These are phyloP conservation scores for Amblyornis subalaris DNA, from an alignment of 2,113 vertebrate species.

Conservation along the genomic window DNA sequence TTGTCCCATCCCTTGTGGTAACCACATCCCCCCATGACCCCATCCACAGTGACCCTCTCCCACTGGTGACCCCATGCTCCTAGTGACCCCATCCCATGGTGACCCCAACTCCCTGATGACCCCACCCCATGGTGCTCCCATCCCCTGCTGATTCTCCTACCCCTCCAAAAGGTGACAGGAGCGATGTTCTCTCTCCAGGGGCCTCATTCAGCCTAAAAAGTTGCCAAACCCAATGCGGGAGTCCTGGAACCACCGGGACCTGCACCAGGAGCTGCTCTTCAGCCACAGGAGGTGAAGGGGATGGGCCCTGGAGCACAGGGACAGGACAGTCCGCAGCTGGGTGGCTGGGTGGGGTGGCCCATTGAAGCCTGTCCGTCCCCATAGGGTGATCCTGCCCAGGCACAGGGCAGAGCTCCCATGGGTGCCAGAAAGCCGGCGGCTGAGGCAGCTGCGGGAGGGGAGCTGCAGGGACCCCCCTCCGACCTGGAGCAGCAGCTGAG, in stretches of 20 bases:
- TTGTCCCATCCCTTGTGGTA: not conserved
- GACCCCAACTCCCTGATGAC: not conserved
- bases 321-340: accelerated
- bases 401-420: slow-evolving; percentile 71
- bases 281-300: slow-evolving; percentile 73
- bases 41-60: not conserved
- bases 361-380: not conserved
- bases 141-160: not conserved
- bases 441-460: slow-evolving; percentile 69
- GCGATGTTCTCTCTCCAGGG: not conserved
- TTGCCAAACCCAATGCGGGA: slow-evolving; percentile 67
- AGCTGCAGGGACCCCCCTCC: slow-evolving; percentile 64
- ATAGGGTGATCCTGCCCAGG: not conserved
- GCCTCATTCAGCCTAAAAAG: slow-evolving; percentile 50
- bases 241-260: slow-evolving; percentile 60
- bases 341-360: not conserved
- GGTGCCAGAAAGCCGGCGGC: slow-evolving; percentile 70
- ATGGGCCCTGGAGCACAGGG: accelerated
- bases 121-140: not conserved
- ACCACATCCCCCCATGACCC: not conserved
- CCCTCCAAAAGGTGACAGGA: slow-evolving; percentile 36
- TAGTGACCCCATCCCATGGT: not conserved
- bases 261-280: slow-evolving; percentile 79
- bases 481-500: slow-evolving; percentile 78
- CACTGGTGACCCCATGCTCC: not conserved